Evolutionary conservation across 2,888 invertebrate genomes (phyloP).

Genomic region (Philonicus albiceps): DNA sequence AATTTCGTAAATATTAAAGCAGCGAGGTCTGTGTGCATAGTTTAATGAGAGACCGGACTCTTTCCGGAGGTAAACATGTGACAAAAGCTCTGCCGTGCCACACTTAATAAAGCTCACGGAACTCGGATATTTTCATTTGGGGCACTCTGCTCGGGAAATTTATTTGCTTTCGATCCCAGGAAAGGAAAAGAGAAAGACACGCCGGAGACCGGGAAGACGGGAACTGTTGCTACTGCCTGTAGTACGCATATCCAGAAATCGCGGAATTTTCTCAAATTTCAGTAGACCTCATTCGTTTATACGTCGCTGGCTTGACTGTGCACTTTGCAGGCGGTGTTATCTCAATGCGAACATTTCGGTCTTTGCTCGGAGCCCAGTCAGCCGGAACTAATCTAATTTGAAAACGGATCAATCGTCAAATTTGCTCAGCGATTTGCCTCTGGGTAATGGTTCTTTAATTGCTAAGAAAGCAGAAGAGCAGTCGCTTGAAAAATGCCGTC

Average conservation of each 20-base stretch:
- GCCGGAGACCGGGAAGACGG: neutral
- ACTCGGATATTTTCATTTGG: neutral
- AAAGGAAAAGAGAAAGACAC: neutral
- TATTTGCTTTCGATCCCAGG: neutral
- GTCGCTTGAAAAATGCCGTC: neutral
- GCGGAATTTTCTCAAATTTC: neutral
- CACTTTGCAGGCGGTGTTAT: neutral
- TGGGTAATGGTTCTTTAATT: conserved; percentile 9
- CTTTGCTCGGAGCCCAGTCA: neutral
- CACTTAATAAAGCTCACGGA: neutral
- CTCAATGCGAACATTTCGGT: neutral
- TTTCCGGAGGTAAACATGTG: conserved; percentile 21
- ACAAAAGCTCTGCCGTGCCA: neutral
- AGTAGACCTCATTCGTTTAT: neutral
- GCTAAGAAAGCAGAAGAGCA: neutral
- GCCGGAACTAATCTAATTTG: conserved; percentile 19
- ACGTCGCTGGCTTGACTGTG: neutral
- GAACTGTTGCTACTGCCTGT: neutral
- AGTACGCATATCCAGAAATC: neutral
- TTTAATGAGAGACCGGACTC: neutral
- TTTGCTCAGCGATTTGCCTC: neutral
- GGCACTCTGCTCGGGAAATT: neutral
- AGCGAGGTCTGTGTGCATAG: neutral
- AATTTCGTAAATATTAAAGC: conserved; percentile 5
- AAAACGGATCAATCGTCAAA: conserved; percentile 14